These are phyloP conservation scores for Germaria angustata DNA, from an alignment of 2,888 invertebrate genomes.

Conservation along the genomic window DNA sequence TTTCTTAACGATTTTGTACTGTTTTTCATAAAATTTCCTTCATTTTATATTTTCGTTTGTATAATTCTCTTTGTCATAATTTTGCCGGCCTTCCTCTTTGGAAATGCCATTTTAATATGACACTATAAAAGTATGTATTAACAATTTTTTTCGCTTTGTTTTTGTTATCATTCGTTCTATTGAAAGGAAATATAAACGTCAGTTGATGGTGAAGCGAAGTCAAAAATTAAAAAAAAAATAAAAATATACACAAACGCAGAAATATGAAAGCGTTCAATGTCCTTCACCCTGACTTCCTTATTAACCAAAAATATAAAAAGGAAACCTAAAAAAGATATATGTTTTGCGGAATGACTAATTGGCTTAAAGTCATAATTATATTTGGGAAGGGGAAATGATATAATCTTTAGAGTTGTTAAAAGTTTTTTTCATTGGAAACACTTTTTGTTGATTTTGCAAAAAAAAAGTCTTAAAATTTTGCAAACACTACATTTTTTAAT, in stretches of 20 bases:
- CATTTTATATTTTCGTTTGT: not conserved
- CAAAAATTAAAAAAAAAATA: not conserved
- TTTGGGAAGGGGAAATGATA: not conserved
- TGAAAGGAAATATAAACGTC: constrained; percentile 18
- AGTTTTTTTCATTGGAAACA: no score
- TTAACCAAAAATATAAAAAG: not conserved
- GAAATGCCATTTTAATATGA: constrained; percentile 48
- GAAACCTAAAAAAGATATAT: not conserved
- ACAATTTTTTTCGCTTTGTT: not conserved
- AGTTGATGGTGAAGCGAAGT: not conserved
- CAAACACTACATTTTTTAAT: no score
- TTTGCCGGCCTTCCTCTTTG: constrained; percentile 43
- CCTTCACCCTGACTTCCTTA: constrained; percentile 34
- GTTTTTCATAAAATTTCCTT: constrained; percentile 11
- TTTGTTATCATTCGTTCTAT: constrained; percentile 24
- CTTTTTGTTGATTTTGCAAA: no score
- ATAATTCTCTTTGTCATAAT: constrained; percentile 23
- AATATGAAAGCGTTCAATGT: not conserved
- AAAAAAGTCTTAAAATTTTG: no score
- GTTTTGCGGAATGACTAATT: not conserved
- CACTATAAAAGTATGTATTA: constrained; percentile 20
- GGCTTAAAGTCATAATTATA: not conserved
- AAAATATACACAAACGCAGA: no score
- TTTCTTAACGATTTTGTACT: not conserved
- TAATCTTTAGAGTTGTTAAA: not conserved